A percentile compares a stretch with the other conserved stretches of the same genome.
These are phyloP conservation scores for Sprattus sprattus DNA, from an alignment of 2,113 vertebrate genomes.

Conservation along the genomic window DNA sequence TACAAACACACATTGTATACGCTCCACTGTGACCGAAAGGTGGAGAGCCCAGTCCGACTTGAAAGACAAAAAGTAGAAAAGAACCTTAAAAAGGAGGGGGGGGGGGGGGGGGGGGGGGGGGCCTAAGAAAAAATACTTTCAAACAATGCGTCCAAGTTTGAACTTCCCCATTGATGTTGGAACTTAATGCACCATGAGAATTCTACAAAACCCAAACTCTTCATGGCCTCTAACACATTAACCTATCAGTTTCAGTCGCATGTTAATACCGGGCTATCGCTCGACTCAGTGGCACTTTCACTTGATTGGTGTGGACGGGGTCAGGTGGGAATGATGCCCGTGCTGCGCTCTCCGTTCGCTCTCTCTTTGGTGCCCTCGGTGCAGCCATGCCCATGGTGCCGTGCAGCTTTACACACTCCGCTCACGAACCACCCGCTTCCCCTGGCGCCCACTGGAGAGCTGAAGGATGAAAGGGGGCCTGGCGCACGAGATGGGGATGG, in stretches of 20 bases:
- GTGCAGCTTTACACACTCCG: background rate
- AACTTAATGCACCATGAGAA: constrained; percentile 15
- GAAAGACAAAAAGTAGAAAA: constrained; percentile 34
- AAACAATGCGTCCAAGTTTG: constrained; percentile 37
- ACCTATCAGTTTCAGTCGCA: background rate
- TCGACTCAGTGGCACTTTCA: background rate
- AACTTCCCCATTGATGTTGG: constrained; percentile 42
- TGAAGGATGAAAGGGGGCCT: background rate
- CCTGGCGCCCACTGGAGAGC: background rate
- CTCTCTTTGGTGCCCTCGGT: background rate
- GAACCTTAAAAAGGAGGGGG: constrained; percentile 32
- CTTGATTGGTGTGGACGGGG: background rate
- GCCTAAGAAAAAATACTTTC: constrained; percentile 38
- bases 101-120: constrained; percentile 38
- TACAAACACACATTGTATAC: constrained; percentile 34
- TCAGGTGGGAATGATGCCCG: background rate
- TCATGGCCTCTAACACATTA: background rate
- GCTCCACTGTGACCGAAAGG: constrained; percentile 44
- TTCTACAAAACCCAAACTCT: background rate
- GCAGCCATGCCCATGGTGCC: background rate
- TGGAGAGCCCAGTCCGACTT: constrained; percentile 30
- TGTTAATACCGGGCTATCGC: background rate
- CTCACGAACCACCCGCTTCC: background rate
- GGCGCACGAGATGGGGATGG: background rate
- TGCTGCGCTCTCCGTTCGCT: background rate